Base-by-base conservation (phyloP, 2,888 invertebrate genomes). In the Pandemis heparana region DNA sequence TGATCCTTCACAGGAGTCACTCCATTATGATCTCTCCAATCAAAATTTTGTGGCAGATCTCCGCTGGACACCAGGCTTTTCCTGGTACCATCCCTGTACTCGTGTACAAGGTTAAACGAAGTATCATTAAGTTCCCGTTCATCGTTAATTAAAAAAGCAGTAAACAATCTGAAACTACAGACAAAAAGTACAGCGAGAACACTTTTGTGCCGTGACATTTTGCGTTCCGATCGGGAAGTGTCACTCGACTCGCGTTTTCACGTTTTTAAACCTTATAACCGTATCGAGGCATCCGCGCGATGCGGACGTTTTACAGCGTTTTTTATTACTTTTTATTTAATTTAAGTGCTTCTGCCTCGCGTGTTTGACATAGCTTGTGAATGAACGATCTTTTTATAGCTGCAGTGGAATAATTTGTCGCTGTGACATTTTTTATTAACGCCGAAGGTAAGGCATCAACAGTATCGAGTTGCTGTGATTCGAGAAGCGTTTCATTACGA, bases 1-100 rank as follows among this genome's bases (percentile, higher is more conserved):
- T 90, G 89, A 65, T 87, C 71, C 73, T 89, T 89, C 0, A 90
- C 86, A 0, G 88, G 86, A 0, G 87, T 79, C 0, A 90, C 85
- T 70, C 72, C 61, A 0, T 43, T 41, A 0, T 67, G 5, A 0
- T 76, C 46, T 43, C 89, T 82, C 89, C 90, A 90, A 75, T 90
- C 89, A 66, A 76, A 85, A 10, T 76, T 75, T 0, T 56, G 23
- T 0, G 88, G 85, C 0, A 53, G 10, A 5, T 14, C 14, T 10
- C 6, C 56, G 6, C 14, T 59, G 23, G 23, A 0, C 12, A 32
- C 4, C 32, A 5, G 12, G 56, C 1, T 23, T 23, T 5, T 32
- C 12, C 18, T n/a, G 7, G 32, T 12, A 6, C 14, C 32, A 0
- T 59, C 59, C 38, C 43, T 63, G 9, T 32, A 14, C 14, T 46